Evolutionary conservation across 2,113 vertebrate genomes (phyloP), one percentile per base, ranked within the genome.

Genomic region (Channa argus): DNA sequence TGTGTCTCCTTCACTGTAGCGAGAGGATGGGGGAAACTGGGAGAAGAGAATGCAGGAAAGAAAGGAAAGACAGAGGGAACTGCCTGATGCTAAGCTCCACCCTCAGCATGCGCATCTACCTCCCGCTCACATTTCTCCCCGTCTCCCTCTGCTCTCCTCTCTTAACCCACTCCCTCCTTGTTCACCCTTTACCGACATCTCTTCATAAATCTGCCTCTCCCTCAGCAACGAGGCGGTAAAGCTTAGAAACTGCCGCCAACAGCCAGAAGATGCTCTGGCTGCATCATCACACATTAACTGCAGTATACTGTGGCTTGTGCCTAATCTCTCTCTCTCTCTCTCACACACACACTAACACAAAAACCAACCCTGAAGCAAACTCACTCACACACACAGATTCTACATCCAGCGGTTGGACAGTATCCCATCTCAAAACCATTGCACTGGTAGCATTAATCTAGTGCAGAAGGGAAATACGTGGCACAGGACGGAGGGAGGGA

Each of bases 101-200:
- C 94, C 84, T 84, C 86, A 82, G 82, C 88, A 71, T 89, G 85
- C 80, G 73, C 91, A 89, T 90, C 89, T 43, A 80, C 77, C 86
- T 77, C 85, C 71, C 79, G 79, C 86, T 82, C 67, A 47, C 77
- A 77, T 80, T 80, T 69, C 84, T 88, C 83, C n/a, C 68, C 36
- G 47, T 79, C 79, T 84, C 74, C 64, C 66, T 77, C 80, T 85
- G 85, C 56, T 85, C 86, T 53, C 51, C 44, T 62, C 34, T 82
- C 80, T 85, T 78, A 74, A 77, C 77, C 78, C 79, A 84, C 78
- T 46, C 84, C 80, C 78, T 85, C 70, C 76, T 71, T 33, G 47
- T 89, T 93, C 91, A 93, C 89, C 91, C 92, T 92, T 92, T 85
- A 91, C 90, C 85, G 88, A 92, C 72, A 93, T 92, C 79, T 88